Conservation (phyloP, 2,888 invertebrate genomes). For the Troides helena region DNA sequence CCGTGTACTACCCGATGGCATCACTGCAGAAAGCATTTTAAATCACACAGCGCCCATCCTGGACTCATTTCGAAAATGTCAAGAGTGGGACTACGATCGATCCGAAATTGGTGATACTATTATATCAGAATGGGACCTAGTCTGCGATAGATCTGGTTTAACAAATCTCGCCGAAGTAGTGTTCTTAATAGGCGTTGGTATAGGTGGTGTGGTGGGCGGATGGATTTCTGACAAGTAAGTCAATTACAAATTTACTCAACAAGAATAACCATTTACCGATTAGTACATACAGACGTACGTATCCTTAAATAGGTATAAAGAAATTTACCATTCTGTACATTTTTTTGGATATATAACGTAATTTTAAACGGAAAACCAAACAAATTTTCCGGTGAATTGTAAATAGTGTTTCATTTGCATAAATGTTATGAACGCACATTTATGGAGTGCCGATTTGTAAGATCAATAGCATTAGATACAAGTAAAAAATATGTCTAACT, state of each 20-base stretch:
- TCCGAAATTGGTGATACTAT: conserved; percentile 83
- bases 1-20: conserved; percentile 60
- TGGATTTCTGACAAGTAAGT: conserved; percentile 86
- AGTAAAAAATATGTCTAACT: neutral
- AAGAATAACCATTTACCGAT: neutral
- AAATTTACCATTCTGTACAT: neutral
- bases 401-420: neutral
- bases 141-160: conserved; percentile 85
- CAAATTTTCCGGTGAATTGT: neutral
- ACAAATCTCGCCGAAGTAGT: conserved; percentile 88
- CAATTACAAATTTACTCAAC: conserved; percentile 14
- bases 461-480: neutral
- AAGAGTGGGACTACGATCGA: conserved; percentile 82
- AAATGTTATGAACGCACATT: neutral
- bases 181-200: conserved; percentile 87
- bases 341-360: neutral
- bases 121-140: conserved; percentile 87
- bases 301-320: neutral
- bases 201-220: conserved; percentile 89
- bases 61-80: conserved; percentile 73
- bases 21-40: conserved; percentile 62
- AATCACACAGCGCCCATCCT: conserved; percentile 63
- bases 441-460: neutral
- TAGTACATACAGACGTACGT: neutral
- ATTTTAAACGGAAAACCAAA: neutral